Base-by-base conservation (phyloP, 2,797 vertebrate species). In the Gastrophryne carolinensis region DNA sequence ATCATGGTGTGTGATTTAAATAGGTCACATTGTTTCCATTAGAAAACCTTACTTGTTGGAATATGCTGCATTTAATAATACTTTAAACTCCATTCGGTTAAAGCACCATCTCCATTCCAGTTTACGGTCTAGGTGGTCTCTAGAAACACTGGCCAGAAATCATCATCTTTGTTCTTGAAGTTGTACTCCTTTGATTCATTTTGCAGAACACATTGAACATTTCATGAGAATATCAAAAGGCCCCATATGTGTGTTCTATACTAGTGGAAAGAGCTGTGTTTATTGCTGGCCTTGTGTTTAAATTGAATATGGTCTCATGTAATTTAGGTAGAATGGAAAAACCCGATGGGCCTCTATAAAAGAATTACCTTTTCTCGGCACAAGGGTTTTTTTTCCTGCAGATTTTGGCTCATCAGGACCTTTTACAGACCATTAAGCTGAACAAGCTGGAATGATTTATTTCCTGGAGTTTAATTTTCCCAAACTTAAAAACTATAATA, bases 1-100 rank as follows among this genome's bases (percentile, higher is more conserved):
- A 76, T 69, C 34, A 44, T 76, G 65, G 73, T 69, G 56, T 24
- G 32, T 62, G 65, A 29, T 76, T 76, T 69, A 69, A 76, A 62
- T 62, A 53, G 54, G 73, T 54, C 73, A 69, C 24, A 69, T 61
- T 76, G 73, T 63, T 76, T 76, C 65, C 65, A 76, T 76, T 76
- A 76, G 53, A 32, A 54, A 19, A 69, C 44, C 19, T 62, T 11
- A 62, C 52, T 74, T 60, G 32, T 56, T 54, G 49, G 26, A 76
- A 62, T 54, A n/a, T 76, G 17, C 39, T 49, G 21, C 39, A 32
- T 75, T 54, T 54, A 69, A 62, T 49, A 52, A 54, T 54, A 53
- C 23, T 47, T 39, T 12, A 69, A 69, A 76, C 17, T 23, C 30
- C 52, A 19, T 75, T 60, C 62, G 56, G 54, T 62, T 68, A 29